Conservation (phyloP, 2,888 invertebrate species). For the Patella depressa region DNA sequence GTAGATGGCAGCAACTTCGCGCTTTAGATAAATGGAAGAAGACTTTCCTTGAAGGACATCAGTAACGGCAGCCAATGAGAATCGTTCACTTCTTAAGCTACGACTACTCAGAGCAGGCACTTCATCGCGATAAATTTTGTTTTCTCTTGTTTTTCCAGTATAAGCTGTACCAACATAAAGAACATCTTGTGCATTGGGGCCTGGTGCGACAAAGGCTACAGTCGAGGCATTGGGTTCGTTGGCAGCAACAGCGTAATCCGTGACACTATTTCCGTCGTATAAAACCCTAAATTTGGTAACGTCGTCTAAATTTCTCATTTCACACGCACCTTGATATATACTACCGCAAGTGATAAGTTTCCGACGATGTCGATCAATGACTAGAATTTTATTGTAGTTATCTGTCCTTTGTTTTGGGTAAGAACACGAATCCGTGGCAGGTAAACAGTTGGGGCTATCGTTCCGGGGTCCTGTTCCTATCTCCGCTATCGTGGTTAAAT, state of each 20-base stretch:
- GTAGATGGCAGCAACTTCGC: constrained; percentile 47
- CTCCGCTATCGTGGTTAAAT: constrained; percentile 83
- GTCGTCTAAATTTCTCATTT: constrained; percentile 54
- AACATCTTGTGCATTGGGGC: constrained; percentile 73
- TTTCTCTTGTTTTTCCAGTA: constrained; percentile 47
- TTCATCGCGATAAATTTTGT: constrained; percentile 72
- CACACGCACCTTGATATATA: constrained; percentile 64
- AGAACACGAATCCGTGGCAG: constrained; percentile 45
- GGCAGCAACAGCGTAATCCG: constrained; percentile 81
- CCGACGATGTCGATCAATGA: constrained; percentile 55
- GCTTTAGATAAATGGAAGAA: constrained; percentile 50
- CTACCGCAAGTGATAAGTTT: constrained; percentile 67
- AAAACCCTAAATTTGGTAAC: constrained; percentile 45
- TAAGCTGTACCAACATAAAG: constrained; percentile 94
- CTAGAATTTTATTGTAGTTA: constrained; percentile 64
- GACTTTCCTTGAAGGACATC: constrained; percentile 44
- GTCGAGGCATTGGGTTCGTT: constrained; percentile 95
- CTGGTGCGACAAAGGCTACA: constrained; percentile 95
- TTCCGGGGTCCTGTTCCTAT: constrained; percentile 77
- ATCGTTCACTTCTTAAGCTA: constrained; percentile 46
- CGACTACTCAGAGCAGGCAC: constrained; percentile 92
- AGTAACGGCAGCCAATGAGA: constrained; percentile 44
- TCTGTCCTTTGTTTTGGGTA: constrained; percentile 45
- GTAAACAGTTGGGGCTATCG: constrained; percentile 90
- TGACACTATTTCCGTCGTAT: constrained; percentile 41